These are phyloP conservation scores for Drosophila bunnanda DNA, from an alignment of 2,888 invertebrate species.

Conservation along the genomic window DNA sequence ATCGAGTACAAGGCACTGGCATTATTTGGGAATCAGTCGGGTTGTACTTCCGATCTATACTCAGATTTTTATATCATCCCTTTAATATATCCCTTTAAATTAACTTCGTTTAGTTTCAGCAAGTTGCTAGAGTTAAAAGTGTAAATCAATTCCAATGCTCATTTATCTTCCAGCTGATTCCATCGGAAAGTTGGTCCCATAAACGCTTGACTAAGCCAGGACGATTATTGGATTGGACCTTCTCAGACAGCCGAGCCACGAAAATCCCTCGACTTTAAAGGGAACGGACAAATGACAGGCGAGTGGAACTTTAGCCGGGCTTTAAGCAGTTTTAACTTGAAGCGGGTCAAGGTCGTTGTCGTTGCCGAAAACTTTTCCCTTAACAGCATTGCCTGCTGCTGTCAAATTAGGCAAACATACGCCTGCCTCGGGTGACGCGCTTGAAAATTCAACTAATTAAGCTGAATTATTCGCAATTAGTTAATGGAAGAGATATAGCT, in stretches of 20 bases:
- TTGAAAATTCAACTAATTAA: conserved; percentile 49
- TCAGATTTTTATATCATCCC: too few relatives aligned
- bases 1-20: not conserved
- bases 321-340: conserved; percentile 26
- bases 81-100: conserved; percentile 1
- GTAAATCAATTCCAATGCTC: conserved; percentile 18
- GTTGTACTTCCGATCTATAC: not conserved
- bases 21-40: not conserved
- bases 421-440: conserved; percentile 29
- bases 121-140: conserved; percentile 2
- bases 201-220: conserved; percentile 19
- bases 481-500: conserved; percentile 19
- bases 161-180: conserved; percentile 24
- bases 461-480: conserved; percentile 45
- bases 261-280: conserved; percentile 16
- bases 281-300: conserved; percentile 2
- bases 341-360: conserved; percentile 59
- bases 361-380: conserved; percentile 34
- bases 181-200: conserved; percentile 9
- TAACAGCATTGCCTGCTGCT: conserved; percentile 29
- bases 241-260: conserved; percentile 22
- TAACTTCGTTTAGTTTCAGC: not conserved
- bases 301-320: conserved; percentile 1
- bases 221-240: conserved; percentile 28
- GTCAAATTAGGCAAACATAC: conserved; percentile 40